These are phyloP conservation scores for Crocallis elinguaria DNA, from an alignment of 2,888 invertebrate species.

Conservation along the genomic window DNA sequence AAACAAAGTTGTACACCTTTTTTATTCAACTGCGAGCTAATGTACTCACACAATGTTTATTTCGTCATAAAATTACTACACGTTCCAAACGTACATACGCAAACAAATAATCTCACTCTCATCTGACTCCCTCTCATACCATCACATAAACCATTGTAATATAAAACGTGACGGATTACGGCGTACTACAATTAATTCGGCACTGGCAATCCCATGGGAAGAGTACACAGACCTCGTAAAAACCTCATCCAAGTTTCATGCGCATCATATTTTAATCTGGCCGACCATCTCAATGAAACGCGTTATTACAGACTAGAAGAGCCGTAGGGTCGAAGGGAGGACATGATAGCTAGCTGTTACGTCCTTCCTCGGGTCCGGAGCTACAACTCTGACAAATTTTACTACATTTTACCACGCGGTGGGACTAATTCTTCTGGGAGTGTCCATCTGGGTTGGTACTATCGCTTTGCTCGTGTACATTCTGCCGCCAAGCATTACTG, in stretches of 20 bases:
- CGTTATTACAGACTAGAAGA: too few relatives aligned
- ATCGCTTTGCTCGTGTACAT: too few relatives aligned
- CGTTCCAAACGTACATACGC: background rate
- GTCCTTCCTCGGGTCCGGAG: too few relatives aligned
- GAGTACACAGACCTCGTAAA: conserved; percentile 39
- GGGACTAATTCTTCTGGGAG: too few relatives aligned
- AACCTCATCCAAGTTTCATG: conserved; percentile 47
- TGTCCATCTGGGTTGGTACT: too few relatives aligned
- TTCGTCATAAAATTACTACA: background rate
- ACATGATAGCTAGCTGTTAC: too few relatives aligned
- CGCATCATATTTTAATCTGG: conserved; percentile 25
- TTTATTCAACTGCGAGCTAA: too few relatives aligned
- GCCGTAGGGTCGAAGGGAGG: too few relatives aligned
- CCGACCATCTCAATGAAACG: background rate
- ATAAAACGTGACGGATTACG: conserved; percentile 26
- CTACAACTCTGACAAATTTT: too few relatives aligned
- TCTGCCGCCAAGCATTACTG: too few relatives aligned
- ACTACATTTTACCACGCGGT: too few relatives aligned
- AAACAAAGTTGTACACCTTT: too few relatives aligned
- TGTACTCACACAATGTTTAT: background rate
- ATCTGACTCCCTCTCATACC: background rate
- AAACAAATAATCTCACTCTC: background rate
- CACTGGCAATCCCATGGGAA: conserved; percentile 21
- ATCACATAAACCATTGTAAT: conserved; percentile 14
- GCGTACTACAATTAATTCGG: conserved; percentile 37